phyloP scores from a whole-genome alignment of 2,888 invertebrate genomes.

The Harpalus rubripes region DNA sequence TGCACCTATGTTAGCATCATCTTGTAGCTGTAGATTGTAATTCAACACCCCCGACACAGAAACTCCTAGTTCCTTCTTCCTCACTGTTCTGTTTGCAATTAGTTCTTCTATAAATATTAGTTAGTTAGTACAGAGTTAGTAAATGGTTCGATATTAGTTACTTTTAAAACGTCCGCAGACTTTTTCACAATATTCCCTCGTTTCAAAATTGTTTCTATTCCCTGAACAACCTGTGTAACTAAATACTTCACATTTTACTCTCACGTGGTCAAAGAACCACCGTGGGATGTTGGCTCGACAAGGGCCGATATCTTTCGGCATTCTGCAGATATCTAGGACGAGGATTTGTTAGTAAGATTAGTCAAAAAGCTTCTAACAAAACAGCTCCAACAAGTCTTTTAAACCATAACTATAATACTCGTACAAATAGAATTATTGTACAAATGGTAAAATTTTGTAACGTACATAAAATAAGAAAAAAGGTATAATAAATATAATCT shows the following conservation, averaged over 20 bases:
- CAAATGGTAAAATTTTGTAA: no score
- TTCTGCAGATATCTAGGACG: constrained; percentile 81
- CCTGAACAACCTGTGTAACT: constrained; percentile 93
- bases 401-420: no score
- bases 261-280: constrained; percentile 90
- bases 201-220: constrained; percentile 92
- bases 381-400: no score
- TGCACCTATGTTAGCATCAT: constrained; percentile 70
- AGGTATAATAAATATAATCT: no score
- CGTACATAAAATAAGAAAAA: no score
- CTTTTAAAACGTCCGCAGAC: constrained; percentile 81
- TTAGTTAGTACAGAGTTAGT: neutral
- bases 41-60: constrained; percentile 74
- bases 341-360: constrained; percentile 18
- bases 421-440: no score
- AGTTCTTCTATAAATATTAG: constrained; percentile 73
- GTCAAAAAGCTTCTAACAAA: neutral
- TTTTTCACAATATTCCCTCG: constrained; percentile 84
- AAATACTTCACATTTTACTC: constrained; percentile 89
- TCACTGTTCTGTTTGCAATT: constrained; percentile 74
- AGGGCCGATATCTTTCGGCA: constrained; percentile 85
- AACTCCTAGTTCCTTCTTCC: constrained; percentile 74
- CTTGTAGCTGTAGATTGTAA: constrained; percentile 72
- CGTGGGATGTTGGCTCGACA: constrained; percentile 88
- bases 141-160: constrained; percentile 71